A percentile compares a stretch with the other conserved stretches of the same genome.
These are phyloP conservation scores for Prinia subflava DNA, from an alignment of 2,113 vertebrate species.

Conservation along the genomic window DNA sequence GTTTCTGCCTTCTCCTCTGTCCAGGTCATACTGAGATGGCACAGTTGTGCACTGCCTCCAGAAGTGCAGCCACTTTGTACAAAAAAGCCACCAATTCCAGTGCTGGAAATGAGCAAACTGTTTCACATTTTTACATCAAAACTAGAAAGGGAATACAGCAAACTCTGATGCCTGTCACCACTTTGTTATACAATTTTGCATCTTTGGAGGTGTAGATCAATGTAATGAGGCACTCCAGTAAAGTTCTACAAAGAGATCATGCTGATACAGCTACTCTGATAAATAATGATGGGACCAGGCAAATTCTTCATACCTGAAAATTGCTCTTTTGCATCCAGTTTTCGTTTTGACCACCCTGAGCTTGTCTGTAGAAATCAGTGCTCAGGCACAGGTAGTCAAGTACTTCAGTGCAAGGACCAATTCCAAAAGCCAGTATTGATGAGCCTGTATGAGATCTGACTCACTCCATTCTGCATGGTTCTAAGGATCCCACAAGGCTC, in stretches of 20 bases:
- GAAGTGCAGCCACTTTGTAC: background rate
- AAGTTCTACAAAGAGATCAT: background rate
- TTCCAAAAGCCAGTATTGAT: background rate
- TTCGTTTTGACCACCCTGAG: background rate
- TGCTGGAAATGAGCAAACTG: background rate
- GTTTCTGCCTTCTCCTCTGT: background rate
- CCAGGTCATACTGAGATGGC: background rate
- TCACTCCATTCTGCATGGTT: background rate
- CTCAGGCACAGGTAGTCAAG: background rate
- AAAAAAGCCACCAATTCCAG: background rate
- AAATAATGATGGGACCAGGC: background rate
- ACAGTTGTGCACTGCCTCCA: background rate
- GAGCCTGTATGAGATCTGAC: rapidly evolving
- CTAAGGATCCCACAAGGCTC: background rate
- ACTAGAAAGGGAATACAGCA: background rate
- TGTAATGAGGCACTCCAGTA: background rate
- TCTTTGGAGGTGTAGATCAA: background rate
- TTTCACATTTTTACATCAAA: background rate
- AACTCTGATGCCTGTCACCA: rapidly evolving
- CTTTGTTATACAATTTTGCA: background rate
- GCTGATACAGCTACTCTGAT: background rate
- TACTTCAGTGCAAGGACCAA: background rate
- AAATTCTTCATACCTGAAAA: background rate
- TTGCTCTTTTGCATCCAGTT: rapidly evolving
- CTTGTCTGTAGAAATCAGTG: background rate